These are phyloP conservation scores for Leptinotarsa tumamoca DNA, from an alignment of 2,888 invertebrate species.

Conservation along the genomic window DNA sequence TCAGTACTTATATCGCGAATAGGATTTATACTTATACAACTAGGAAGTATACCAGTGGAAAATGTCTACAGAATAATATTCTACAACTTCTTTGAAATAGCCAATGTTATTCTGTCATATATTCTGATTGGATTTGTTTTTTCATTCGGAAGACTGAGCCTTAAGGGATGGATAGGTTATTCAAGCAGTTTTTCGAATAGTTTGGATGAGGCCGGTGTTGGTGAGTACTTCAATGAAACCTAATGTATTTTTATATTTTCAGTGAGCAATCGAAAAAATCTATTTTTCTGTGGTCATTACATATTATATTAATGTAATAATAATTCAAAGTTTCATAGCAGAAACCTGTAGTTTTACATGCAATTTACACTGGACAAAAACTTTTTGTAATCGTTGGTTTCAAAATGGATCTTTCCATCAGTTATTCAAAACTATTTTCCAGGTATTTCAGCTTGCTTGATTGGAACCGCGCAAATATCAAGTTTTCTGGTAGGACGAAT, in stretches of 20 bases:
- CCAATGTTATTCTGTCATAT: slow-evolving; percentile 57
- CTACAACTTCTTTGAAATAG: slow-evolving; percentile 62
- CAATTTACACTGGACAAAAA: too few relatives aligned
- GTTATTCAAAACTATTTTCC: not conserved
- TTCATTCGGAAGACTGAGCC: slow-evolving; percentile 57
- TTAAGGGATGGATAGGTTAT: slow-evolving; percentile 53
- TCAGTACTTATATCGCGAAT: slow-evolving; percentile 50
- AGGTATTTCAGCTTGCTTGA: slow-evolving; percentile 59
- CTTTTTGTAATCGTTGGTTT: not conserved
- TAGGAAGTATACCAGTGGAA: slow-evolving; percentile 61
- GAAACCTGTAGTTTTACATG: too few relatives aligned
- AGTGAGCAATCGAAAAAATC: too few relatives aligned
- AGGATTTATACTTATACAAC: slow-evolving; percentile 57
- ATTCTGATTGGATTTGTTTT: slow-evolving; percentile 57
- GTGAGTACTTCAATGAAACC: slow-evolving; percentile 16
- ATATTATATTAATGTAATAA: too few relatives aligned
- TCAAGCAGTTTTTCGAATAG: slow-evolving; percentile 23
- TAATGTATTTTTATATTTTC: not conserved
- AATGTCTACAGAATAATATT: slow-evolving; percentile 62
- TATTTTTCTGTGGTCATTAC: too few relatives aligned
- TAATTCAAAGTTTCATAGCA: not conserved
- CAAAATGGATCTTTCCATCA: not conserved
- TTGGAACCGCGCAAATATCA: slow-evolving; percentile 61
- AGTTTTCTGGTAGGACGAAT: slow-evolving; percentile 59
- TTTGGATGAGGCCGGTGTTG: slow-evolving; percentile 35